Conservation (phyloP, 2,888 invertebrate genomes). For the Odontocerum albicorne region DNA sequence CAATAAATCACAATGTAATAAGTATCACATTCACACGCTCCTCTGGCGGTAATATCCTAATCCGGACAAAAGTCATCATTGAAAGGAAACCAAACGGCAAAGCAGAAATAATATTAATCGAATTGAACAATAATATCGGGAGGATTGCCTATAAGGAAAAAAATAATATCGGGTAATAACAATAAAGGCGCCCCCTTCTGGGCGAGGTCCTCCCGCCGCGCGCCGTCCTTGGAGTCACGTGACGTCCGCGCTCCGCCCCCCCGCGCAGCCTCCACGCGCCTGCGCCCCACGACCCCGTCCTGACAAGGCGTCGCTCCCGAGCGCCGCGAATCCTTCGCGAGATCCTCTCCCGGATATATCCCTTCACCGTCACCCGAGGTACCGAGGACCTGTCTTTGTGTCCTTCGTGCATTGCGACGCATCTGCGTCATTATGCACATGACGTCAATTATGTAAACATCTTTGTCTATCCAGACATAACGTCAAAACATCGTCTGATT, state of each 20-base stretch:
- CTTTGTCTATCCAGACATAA: too few species aligned
- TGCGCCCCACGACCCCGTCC: constrained; percentile 32
- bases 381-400: constrained; percentile 7
- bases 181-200: neutral
- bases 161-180: neutral
- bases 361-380: constrained; percentile 13
- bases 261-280: constrained; percentile 51
- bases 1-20: too few species aligned
- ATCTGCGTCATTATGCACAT: constrained; percentile 5
- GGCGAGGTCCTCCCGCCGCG: constrained; percentile 34
- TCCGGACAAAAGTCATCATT: too few species aligned
- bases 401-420: constrained; percentile 12
- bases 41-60: too few species aligned
- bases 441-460: too few species aligned
- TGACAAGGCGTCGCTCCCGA: constrained; percentile 39
- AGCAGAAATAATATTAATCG: too few species aligned
- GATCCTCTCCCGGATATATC: neutral
- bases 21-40: too few species aligned
- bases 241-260: constrained; percentile 42
- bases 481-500: too few species aligned
- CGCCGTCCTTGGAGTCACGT: constrained; percentile 49
- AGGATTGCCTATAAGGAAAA: too few species aligned
- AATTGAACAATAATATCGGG: too few species aligned
- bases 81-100: too few species aligned
- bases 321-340: constrained; percentile 44